phyloP scores from a whole-genome alignment of 2,113 vertebrate species.

The Cavia aperea region DNA sequence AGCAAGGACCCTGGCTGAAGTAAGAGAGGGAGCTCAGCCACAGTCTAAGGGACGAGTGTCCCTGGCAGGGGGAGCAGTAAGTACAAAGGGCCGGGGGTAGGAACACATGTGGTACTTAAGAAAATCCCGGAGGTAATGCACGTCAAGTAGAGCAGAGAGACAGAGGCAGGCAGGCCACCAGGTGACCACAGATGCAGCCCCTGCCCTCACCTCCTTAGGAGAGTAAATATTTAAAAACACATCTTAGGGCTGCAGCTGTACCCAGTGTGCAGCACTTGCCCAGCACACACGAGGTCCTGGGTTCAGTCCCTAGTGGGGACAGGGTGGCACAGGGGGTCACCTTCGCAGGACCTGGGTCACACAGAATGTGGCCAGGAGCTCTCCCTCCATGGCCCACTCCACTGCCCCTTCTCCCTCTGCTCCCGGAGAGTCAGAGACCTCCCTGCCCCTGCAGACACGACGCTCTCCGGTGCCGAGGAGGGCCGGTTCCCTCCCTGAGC shows the following conservation, averaged over 20 bases:
- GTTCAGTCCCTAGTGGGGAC: not conserved
- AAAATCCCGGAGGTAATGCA: not conserved
- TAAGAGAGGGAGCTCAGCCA: not conserved
- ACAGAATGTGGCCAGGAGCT: not conserved
- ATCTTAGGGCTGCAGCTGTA: not conserved
- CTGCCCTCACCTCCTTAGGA: not conserved
- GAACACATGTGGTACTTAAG: fast-evolving
- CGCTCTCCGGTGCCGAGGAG: not conserved
- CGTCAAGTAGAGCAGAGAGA: not conserved
- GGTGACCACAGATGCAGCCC: not conserved
- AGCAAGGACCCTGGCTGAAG: not conserved
- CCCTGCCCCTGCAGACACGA: not conserved
- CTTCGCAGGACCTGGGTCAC: not conserved
- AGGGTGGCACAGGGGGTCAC: not conserved
- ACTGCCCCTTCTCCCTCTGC: not conserved
- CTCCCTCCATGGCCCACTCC: not conserved
- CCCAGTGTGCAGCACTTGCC: not conserved
- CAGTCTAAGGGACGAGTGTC: not conserved
- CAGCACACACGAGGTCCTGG: not conserved
- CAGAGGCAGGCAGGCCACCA: not conserved
- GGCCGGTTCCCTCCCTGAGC: not conserved
- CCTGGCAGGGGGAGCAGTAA: not conserved
- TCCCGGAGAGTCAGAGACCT: not conserved
- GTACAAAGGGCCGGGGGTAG: not conserved
- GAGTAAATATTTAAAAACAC: not conserved